These are phyloP conservation scores for Pegoplata infirma DNA, from an alignment of 2,888 invertebrate species.

Conservation along the genomic window DNA sequence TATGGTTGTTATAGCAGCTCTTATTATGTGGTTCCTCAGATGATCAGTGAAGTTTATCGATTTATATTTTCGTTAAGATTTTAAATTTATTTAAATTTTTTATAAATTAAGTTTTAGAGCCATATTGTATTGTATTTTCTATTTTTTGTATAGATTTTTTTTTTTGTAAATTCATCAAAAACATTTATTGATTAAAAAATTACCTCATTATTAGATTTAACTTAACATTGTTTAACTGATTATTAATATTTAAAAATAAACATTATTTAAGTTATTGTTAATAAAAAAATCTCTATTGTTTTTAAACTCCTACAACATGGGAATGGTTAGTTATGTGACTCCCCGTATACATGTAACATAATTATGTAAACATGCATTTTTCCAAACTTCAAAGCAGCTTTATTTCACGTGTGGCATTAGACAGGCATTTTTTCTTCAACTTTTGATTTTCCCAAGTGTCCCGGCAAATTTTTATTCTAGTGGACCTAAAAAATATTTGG, in stretches of 20 bases:
- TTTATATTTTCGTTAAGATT: background rate
- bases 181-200: conserved; percentile 9
- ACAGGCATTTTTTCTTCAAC: too few species aligned
- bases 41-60: conserved; percentile 8
- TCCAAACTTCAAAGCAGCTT: too few species aligned
- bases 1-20: background rate
- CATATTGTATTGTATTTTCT: conserved; percentile 19
- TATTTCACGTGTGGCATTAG: too few species aligned
- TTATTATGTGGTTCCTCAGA: conserved; percentile 4
- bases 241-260: conserved; percentile 25
- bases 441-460: too few species aligned
- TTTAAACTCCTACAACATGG: too few species aligned
- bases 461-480: too few species aligned
- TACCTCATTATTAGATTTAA: conserved; percentile 38
- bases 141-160: conserved; percentile 30
- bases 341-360: too few species aligned
- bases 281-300: too few species aligned
- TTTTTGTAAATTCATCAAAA: conserved; percentile 10
- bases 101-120: conserved; percentile 18
- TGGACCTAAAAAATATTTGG: too few species aligned
- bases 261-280: background rate
- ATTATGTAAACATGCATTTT: too few species aligned
- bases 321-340: too few species aligned
- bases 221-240: conserved; percentile 16
- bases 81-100: background rate